phyloP scores from a whole-genome alignment of 1,140 invertebrate genomes.

The Trichonephila clavipes region DNA sequence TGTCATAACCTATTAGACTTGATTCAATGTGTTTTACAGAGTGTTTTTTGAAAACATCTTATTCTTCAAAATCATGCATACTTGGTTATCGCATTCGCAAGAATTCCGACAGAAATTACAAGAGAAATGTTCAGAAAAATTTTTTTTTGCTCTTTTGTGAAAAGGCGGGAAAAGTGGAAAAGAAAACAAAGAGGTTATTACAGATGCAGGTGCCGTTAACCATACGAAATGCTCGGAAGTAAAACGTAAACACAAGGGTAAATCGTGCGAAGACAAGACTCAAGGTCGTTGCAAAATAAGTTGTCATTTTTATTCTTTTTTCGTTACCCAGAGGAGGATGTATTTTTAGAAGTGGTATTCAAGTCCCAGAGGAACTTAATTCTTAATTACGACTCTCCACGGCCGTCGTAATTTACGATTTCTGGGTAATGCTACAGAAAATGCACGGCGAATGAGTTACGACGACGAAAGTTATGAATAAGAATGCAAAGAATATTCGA shows the following conservation, averaged over 20 bases:
- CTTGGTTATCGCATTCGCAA: too few relatives aligned
- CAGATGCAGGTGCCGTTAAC: slow-evolving; percentile 39
- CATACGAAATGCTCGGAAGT: slow-evolving; percentile 25
- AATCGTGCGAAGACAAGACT: slow-evolving; percentile 36
- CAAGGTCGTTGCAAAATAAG: slow-evolving; percentile 9
- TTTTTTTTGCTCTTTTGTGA: not conserved
- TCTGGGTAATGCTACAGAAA: not conserved
- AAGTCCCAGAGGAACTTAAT: not conserved
- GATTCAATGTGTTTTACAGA: too few relatives aligned
- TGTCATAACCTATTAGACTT: too few relatives aligned
- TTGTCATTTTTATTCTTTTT: slow-evolving; percentile 20
- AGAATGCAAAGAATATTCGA: too few relatives aligned
- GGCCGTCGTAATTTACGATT: not conserved
- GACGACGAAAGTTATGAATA: too few relatives aligned
- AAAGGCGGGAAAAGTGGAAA: not conserved
- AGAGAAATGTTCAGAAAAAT: too few relatives aligned
- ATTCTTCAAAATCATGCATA: too few relatives aligned
- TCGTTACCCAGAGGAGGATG: not conserved
- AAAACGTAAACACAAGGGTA: slow-evolving; percentile 50
- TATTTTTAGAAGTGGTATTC: slow-evolving; percentile 25
- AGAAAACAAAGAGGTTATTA: slow-evolving; percentile 8
- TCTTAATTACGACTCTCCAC: not conserved
- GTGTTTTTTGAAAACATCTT: too few relatives aligned
- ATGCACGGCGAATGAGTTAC: not conserved
- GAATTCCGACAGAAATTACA: too few relatives aligned